Base-by-base conservation (phyloP, 2,888 invertebrate genomes). In the Leucozona laternaria region DNA sequence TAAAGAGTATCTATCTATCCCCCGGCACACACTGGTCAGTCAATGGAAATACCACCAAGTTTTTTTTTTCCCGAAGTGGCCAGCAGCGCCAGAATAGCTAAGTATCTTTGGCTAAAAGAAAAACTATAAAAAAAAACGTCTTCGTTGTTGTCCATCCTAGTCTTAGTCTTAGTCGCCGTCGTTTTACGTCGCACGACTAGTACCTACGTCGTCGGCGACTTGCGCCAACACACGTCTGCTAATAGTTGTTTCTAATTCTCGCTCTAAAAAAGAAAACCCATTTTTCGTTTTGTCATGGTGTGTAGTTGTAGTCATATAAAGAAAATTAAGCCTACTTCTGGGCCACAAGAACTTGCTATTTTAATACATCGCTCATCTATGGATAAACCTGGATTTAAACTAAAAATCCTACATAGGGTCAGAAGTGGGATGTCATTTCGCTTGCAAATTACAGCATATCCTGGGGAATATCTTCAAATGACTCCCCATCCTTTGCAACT, bases 241-340 rank as follows among this genome's bases (percentile, higher is more conserved):
- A 64, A 64, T 84, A 55, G 75, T 79, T 75, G 57, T 84, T 79
- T 79, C 70, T 79, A 75, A 84, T 84, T 83, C 58, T 55, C 31
- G 25, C 25, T 48, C 48, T 20, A 28, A 28, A 15, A 20, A 20
- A 10, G 22, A 60, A 40, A 58, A 37, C 22, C 22, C 17, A 37
- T 75, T 75, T 72, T 64, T 57, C 17, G 3, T 73, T 73, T 68
- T 22, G 53, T 48, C 25, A 48, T 75, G 7, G 48, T 66, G 48
- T 66, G 48, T 20, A 48, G 48, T 48, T 48, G 40, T 40, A 34
- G 60, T 53, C 13, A 22, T 50, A 17, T 20, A 37, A 40, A 43
- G 43, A 62, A 28, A 22, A 22, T 37, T 10, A 60, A n/a, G n/a
- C 8, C 17, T 11, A 11, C 57, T 6, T 11, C 5, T 17, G 2